phyloP scores from a whole-genome alignment of 2,113 vertebrate genomes.

The Lophura nycthemera region DNA sequence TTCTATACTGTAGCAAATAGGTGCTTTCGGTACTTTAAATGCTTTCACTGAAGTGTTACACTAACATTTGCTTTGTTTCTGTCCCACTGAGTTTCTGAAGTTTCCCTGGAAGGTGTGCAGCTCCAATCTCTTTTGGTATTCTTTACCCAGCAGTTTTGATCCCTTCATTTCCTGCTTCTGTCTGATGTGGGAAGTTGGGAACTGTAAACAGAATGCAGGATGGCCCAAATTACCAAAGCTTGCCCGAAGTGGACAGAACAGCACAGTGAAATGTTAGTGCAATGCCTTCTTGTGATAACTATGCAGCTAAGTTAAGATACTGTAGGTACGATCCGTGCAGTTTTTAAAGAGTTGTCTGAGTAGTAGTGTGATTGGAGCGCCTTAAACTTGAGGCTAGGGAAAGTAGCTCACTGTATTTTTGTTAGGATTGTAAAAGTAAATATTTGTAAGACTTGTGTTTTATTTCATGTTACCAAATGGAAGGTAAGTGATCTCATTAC shows the following conservation, averaged over 20 bases:
- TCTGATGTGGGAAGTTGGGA: not conserved
- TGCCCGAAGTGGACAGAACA: constrained; percentile 54
- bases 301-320: constrained; percentile 35
- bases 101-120: not conserved
- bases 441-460: constrained; percentile 43
- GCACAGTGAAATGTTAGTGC: constrained; percentile 76
- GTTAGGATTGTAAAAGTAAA: constrained; percentile 17
- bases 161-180: constrained; percentile 41
- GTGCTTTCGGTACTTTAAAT: constrained; percentile 30
- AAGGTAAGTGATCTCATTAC: constrained; percentile 80
- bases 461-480: constrained; percentile 47
- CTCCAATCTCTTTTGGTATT: constrained; percentile 26
- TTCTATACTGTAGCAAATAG: constrained; percentile 54
- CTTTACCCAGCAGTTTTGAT: not conserved
- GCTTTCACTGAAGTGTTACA: constrained; percentile 70
- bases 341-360: constrained; percentile 47
- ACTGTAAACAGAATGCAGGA: not conserved
- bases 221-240: not conserved
- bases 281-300: constrained; percentile 59
- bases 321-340: not conserved
- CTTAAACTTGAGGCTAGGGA: constrained; percentile 17
- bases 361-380: not conserved
- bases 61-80: constrained; percentile 75
- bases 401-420: not conserved
- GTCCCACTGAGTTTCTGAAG: not conserved